phyloP scores from a whole-genome alignment of 2,113 vertebrate species.

The Natator depressus region DNA sequence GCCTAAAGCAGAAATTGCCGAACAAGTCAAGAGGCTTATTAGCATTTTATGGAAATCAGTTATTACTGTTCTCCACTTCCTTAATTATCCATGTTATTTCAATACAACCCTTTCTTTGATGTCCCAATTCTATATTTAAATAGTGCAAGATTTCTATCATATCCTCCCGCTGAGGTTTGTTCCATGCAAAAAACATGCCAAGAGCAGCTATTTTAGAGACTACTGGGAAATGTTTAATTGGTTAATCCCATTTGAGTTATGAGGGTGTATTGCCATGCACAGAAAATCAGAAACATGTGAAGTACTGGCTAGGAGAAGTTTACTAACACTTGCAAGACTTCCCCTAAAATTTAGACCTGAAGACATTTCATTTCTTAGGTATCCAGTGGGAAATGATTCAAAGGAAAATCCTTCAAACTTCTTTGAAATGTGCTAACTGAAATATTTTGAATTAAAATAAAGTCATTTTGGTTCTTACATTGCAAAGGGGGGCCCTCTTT shows the following conservation, averaged over 20 bases:
- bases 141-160: constrained; percentile 95
- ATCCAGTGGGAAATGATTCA: constrained; percentile 75
- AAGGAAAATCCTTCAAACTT: constrained; percentile 78
- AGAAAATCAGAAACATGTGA: constrained; percentile 82
- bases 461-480: background rate
- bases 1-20: constrained; percentile 85
- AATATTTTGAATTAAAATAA: constrained; percentile 74
- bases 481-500: background rate
- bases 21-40: constrained; percentile 96
- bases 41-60: constrained; percentile 99
- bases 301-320: constrained; percentile 80
- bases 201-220: constrained; percentile 92
- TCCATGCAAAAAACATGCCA: constrained; percentile 97
- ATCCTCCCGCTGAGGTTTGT: constrained; percentile 93
- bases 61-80: constrained; percentile 97
- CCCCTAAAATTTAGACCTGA: constrained; percentile 76
- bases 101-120: constrained; percentile 97
- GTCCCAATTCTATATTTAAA: constrained; percentile 99
- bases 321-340: constrained; percentile 81
- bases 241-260: constrained; percentile 90
- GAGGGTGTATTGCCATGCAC: constrained; percentile 81
- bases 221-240: constrained; percentile 94
- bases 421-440: constrained; percentile 76
- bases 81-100: constrained; percentile 99
- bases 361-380: constrained; percentile 76